A percentile compares a stretch with the other conserved stretches of the same genome.
Conservation (phyloP, 2,113 vertebrate species). For the Lepus timidus region DNA sequence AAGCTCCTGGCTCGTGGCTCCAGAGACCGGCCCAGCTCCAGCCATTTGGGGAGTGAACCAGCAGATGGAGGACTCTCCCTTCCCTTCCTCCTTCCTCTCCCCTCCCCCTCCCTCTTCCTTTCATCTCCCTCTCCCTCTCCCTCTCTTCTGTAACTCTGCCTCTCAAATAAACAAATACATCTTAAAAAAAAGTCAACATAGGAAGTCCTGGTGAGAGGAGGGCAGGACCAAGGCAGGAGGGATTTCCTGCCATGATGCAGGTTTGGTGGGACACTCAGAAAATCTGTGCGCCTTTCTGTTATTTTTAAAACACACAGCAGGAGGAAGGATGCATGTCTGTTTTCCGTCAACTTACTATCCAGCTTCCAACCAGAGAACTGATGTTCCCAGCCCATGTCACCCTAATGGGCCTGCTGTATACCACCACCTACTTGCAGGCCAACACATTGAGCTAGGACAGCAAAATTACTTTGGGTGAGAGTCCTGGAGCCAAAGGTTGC, state of each 20-base stretch:
- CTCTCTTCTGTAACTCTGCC: no score
- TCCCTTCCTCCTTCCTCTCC: no score
- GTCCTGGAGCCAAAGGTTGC: not conserved
- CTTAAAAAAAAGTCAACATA: no score
- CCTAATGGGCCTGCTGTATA: not conserved
- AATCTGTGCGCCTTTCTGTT: not conserved
- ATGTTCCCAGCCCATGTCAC: not conserved
- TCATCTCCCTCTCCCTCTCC: no score
- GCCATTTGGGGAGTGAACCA: no score
- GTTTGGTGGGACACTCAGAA: not conserved
- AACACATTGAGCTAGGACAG: not conserved
- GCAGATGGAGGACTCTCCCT: no score
- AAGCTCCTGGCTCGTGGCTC: no score
- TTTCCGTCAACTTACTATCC: not conserved
- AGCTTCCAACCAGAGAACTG: not conserved
- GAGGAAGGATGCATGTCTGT: not conserved
- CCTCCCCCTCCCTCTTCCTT: no score
- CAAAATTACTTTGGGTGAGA: not conserved
- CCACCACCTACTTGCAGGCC: not conserved
- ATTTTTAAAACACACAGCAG: not conserved
- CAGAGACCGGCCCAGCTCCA: no score
- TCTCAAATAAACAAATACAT: no score
- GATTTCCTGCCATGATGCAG: accelerated
- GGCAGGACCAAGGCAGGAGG: not conserved
- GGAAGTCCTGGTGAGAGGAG: not conserved